Evolutionary conservation across 2,113 vertebrate species (phyloP).

Genomic region (Pterophyllum scalare): DNA sequence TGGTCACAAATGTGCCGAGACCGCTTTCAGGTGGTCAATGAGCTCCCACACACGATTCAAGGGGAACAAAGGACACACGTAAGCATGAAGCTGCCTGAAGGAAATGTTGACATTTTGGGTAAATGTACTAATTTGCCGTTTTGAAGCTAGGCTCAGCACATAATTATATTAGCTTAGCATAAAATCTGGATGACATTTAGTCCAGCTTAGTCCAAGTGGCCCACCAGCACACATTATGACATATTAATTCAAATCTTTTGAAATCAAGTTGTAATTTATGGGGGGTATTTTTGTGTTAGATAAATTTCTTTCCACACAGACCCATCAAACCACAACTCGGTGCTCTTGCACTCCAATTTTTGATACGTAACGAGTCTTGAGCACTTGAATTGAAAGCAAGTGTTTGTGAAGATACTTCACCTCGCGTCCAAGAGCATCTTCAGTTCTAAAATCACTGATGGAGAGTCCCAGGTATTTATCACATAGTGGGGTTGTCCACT

Average conservation of each 20-base stretch:
- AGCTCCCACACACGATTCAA: neutral
- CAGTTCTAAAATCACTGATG: neutral
- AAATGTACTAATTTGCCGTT: neutral
- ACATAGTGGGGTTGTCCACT: neutral
- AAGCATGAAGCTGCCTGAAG: neutral
- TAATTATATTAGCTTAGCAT: neutral
- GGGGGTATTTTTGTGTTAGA: neutral
- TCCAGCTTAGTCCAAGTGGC: neutral
- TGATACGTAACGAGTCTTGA: neutral
- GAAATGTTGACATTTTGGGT: constrained; percentile 1
- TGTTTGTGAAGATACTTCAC: neutral
- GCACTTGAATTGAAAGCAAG: neutral
- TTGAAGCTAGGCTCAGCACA: neutral
- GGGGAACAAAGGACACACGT: neutral
- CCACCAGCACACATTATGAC: neutral
- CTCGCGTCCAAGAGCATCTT: neutral
- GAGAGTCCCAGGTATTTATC: neutral
- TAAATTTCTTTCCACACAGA: neutral
- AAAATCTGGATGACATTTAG: neutral
- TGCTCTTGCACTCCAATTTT: neutral
- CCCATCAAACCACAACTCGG: neutral
- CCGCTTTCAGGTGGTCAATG: neutral
- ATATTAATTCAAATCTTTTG: neutral
- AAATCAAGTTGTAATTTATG: neutral
- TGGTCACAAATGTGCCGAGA: neutral